Evolutionary conservation across 2,888 invertebrate species (phyloP).

Genomic region (Melanostoma scalare): DNA sequence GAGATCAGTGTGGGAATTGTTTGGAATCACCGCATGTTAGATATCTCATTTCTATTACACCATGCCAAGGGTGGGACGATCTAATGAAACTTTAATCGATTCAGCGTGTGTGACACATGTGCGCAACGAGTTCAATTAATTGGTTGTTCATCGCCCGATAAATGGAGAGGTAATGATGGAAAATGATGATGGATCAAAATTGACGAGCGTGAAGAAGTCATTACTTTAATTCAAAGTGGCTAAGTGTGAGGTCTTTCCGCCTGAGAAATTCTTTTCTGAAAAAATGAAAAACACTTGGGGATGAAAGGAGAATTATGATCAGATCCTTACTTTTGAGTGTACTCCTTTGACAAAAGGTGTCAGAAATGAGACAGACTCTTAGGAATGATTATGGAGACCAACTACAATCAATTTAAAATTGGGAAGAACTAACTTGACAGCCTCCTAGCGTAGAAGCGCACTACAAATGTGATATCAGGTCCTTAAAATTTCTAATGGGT

Average conservation of each 20-base stretch:
- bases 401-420: no score
- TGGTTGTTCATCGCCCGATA: slow-evolving; percentile 54
- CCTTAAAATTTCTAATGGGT: no score
- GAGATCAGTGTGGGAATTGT: slow-evolving; percentile 15
- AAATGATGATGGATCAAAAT: slow-evolving; percentile 44
- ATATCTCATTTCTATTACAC: slow-evolving; percentile 48
- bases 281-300: no score
- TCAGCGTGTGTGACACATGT: slow-evolving; percentile 65
- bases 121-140: slow-evolving; percentile 58
- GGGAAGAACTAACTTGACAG: no score
- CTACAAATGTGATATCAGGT: no score
- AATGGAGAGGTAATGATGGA: slow-evolving; percentile 65
- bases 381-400: no score
- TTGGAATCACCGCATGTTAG: slow-evolving; percentile 51
- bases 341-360: no score
- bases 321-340: no score
- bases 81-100: slow-evolving; percentile 65
- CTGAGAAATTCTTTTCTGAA: neutral
- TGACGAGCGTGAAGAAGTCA: slow-evolving; percentile 46
- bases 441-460: no score
- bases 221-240: slow-evolving; percentile 19
- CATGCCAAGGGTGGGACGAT: slow-evolving; percentile 12
- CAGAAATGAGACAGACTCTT: no score
- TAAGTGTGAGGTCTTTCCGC: slow-evolving; percentile 34
- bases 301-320: no score